Base-by-base conservation (phyloP, 2,888 invertebrate species). In the Lasioglossum oenotherae region DNA sequence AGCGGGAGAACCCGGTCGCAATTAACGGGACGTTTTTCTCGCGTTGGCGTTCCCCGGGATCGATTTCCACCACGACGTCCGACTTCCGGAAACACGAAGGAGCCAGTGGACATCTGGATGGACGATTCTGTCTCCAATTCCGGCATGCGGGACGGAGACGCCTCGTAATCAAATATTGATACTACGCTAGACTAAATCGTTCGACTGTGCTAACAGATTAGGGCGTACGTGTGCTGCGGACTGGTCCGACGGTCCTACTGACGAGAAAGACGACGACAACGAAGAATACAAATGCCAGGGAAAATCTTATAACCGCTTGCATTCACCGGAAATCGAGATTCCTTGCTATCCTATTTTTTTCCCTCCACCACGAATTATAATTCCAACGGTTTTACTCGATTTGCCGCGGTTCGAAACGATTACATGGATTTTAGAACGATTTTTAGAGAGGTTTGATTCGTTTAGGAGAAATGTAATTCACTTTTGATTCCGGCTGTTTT, bases 101-200 rank as follows among this genome's bases (percentile, higher is more conserved):
- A 83, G 80, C 72, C 60, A 69, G 75, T 81, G 88, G 87, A 87
- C 90, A 84, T 77, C 83, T 69, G 76, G 85, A 88, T 74, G 82
- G 86, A 64, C 87, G 85, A 89, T 79, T 81, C 87, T 79, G 86
- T 81, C 87, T 80, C 82, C 86, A 84, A 85, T 85, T 85, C 84
- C 71, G 73, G 60, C 77, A 81, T 84, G 82, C 84, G 85, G 90
- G 87, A 77, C 84, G 89, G 84, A 87, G 88, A 88, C 87, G 91
- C 88, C 92, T 89, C 91, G 89, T 91, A 90, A 89, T 93, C 93
- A 93, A 93, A 93, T 93, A 93, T 93, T 93, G 93, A 93, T 93
- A 93, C 92, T 92, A 91, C 87, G 87, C 88, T 78, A 89, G 87
- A 88, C 90, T 89, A 92, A 93, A 92, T 93, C 91, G 92, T 89